Base-by-base conservation (phyloP, 2,113 vertebrate species). In the Entomyzon cyanotis region DNA sequence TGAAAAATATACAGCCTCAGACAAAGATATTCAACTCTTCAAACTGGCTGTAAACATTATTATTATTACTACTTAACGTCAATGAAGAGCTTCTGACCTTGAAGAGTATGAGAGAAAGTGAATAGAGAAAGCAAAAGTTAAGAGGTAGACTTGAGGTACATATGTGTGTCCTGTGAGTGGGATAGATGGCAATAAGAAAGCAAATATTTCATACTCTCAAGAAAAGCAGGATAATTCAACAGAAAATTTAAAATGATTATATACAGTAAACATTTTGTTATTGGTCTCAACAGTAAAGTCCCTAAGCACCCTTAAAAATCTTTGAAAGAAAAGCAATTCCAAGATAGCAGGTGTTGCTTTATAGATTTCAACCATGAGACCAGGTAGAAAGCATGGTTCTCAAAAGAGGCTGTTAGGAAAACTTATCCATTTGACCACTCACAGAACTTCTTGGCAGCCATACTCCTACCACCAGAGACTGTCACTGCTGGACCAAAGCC, bases 401-500 rank as follows among this genome's bases (percentile, higher is more conserved):
- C 25, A 42, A 30, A 75, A 15, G 14, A 71, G 10, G 20, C 47
- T 79, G 24, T 41, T 63, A 35, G 17, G 24, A 37, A 30, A 42
- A n/a, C 8, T 39, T 69, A 21, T 50, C 13, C 11, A 10, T 46
- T 15, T 62, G 28, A 46, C 28, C 39, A 23, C 23, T 24, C 23
- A 39, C n/a, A 24, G 30, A 23, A n/a, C 8, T 46, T 52, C 23
- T 23, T 62, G 28, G 28, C 10, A 55, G 47, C 20, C 41, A 30
- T 30, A 25, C 20, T 79, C 12, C n/a, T 24, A 5, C 13, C 24
- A 24, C 20, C 12, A 63, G 37, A 35, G 20, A 13, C 12, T 7
- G 23, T 53, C 28, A 16, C 8, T n/a, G 56, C 2, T 39, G 20
- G n/a, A 63, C 5, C 0, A 0, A n/a, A 56, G 4, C 10, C 15